These are phyloP conservation scores for Drosophila tsacasi DNA, from an alignment of 1,140 invertebrate species.

Conservation along the genomic window DNA sequence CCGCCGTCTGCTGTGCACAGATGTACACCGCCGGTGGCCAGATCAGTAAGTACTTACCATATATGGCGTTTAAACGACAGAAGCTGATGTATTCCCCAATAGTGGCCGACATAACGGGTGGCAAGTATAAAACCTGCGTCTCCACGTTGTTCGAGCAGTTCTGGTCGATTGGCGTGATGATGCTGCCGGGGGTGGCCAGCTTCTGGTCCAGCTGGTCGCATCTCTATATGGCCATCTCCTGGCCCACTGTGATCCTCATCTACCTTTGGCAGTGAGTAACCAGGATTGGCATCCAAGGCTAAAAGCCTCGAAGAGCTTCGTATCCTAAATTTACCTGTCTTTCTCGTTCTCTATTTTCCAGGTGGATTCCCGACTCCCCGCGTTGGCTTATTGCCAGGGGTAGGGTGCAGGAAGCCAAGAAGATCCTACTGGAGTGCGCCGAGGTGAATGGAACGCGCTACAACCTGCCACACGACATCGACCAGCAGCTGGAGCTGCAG, in stretches of 20 bases:
- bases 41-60: slow-evolving; percentile 76
- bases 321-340: not conserved
- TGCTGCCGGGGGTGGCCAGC: slow-evolving; percentile 84
- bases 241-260: slow-evolving; percentile 84
- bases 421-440: slow-evolving; percentile 90
- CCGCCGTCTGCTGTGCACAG: slow-evolving; percentile 85
- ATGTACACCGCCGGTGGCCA: slow-evolving; percentile 85
- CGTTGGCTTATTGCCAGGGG: slow-evolving; percentile 93
- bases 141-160: slow-evolving; percentile 85
- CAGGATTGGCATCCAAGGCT: not conserved
- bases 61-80: too few species aligned
- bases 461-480: slow-evolving; percentile 79
- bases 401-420: slow-evolving; percentile 90
- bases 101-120: slow-evolving; percentile 85
- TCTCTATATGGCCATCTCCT: slow-evolving; percentile 85
- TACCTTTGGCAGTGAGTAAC: slow-evolving; percentile 82
- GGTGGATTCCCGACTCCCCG: slow-evolving; percentile 91
- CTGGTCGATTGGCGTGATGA: slow-evolving; percentile 85
- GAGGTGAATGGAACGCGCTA: slow-evolving; percentile 86
- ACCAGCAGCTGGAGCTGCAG: slow-evolving; percentile 82
- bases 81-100: not conserved
- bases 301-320: not conserved
- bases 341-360: slow-evolving; percentile 5
- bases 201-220: slow-evolving; percentile 85
- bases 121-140: slow-evolving; percentile 83